Evolutionary conservation across 2,797 vertebrate genomes (phyloP).

Genomic region (Paramormyrops hopkinsi): DNA sequence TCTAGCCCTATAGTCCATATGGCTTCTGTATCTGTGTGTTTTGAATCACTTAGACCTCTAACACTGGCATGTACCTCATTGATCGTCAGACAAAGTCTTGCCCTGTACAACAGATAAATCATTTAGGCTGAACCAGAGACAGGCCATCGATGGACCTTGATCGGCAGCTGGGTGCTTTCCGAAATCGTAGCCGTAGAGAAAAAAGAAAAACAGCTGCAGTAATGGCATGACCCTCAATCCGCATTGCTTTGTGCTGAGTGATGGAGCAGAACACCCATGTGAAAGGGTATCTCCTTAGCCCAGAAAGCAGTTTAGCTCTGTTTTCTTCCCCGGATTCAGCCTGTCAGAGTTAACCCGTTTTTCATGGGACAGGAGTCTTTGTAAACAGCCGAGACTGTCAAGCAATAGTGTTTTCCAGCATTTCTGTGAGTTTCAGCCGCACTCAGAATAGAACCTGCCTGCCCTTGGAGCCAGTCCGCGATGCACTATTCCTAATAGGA

Average conservation of each 20-base stretch:
- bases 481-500: background rate
- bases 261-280: background rate
- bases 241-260: background rate
- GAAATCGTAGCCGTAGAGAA: background rate
- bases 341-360: background rate
- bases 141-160: background rate
- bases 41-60: background rate
- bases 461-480: background rate
- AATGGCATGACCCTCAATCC: background rate
- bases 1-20: background rate
- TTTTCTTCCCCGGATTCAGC: background rate
- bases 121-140: background rate
- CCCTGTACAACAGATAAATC: background rate
- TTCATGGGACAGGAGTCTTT: background rate
- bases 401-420: background rate
- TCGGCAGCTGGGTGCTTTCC: background rate
- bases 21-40: background rate
- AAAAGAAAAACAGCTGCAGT: background rate
- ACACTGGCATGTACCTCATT: background rate
- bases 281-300: background rate
- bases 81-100: background rate
- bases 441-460: background rate
- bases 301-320: background rate
- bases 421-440: background rate
- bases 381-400: background rate